Evolutionary conservation across 2,888 invertebrate genomes (phyloP), one percentile per base, ranked within the genome.

Genomic region (Lasioglossum marginatum): DNA sequence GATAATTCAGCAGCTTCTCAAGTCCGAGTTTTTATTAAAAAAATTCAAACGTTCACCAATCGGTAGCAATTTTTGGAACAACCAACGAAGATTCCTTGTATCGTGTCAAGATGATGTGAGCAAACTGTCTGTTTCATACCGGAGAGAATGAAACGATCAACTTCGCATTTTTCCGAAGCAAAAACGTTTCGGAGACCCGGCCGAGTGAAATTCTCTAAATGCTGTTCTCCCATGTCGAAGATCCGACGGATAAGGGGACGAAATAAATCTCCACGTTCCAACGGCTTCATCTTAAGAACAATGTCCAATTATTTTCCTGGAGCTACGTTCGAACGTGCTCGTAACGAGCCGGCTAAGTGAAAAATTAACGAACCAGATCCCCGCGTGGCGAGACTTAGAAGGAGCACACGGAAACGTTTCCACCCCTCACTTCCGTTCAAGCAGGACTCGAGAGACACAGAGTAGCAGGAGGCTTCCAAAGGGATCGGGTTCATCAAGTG

Each of bases 281-380:
- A 66, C 43, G 63, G 34, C 63, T 63, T 31, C 63, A 34, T 63
- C 63, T 63, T 19, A 31, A 63, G 63, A 63, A 63, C 63, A 63
- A 63, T 63, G 63, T 63, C 63, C 31, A 63, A 63, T 63, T 63
- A 57, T 57, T 57, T 75, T 27, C 8, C 57, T n/a, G 10, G 2
- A 74, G 23, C 16, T 34, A 10, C 34, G 45, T 63, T 31, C 63
- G 63, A 63, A 27, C 63, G 5, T 63, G 16, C 63, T 63, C 63
- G 63, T 63, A 63, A 63, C 63, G 63, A 63, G 63, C 34, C 48
- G 48, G 31, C 14, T 73, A 52, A 52, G 8, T 19, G 43, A 45
- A 63, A 63, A 63, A 63, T 63, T 63, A 63, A 63, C 63, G 63
- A 63, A 63, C 45, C 66, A 68, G 31, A 63, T 63, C 63, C 63